These are phyloP conservation scores for Drosophila grimshawi DNA, from an alignment of 1,140 invertebrate species.

Conservation along the genomic window DNA sequence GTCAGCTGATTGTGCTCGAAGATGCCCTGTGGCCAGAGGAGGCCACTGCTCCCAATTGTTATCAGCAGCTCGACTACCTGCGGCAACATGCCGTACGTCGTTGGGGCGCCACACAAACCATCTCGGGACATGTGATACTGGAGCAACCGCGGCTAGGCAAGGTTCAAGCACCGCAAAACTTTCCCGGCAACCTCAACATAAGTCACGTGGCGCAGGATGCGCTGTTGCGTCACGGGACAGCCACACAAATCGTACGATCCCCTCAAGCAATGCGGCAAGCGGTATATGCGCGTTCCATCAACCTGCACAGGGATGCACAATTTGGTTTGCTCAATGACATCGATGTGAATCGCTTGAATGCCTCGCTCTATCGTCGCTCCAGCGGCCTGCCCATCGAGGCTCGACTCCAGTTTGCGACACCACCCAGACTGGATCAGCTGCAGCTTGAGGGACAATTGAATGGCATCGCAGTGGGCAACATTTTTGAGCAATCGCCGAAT, in stretches of 20 bases:
- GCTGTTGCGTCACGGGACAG: conserved; percentile 21
- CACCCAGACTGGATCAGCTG: conserved; percentile 35
- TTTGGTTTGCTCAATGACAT: conserved; percentile 60
- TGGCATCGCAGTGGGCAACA: conserved; percentile 11
- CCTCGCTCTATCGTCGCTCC: conserved; percentile 66
- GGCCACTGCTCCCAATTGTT: not conserved
- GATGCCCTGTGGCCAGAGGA: conserved; percentile 56
- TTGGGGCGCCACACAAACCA: conserved; percentile 44
- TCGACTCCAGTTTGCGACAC: conserved; percentile 41
- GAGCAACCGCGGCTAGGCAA: conserved; percentile 17
- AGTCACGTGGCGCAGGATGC: conserved; percentile 57
- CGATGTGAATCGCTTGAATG: conserved; percentile 61
- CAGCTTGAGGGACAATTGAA: conserved; percentile 53
- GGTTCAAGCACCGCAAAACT: conserved; percentile 27
- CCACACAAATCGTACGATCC: conserved; percentile 29
- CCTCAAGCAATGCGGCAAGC: conserved; percentile 20
- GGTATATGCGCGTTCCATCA: not conserved
- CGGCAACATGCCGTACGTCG: conserved; percentile 61
- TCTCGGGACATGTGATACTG: conserved; percentile 61
- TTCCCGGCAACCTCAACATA: conserved; percentile 50
- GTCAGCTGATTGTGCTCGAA: conserved; percentile 55
- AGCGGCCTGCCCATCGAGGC: conserved; percentile 54
- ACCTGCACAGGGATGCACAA: conserved; percentile 21
- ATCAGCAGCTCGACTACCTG: conserved; percentile 55
- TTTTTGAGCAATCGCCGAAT: conserved; percentile 32